Evolutionary conservation across 1,140 invertebrate genomes (phyloP).

Genomic region (Drosophila rhopaloa): DNA sequence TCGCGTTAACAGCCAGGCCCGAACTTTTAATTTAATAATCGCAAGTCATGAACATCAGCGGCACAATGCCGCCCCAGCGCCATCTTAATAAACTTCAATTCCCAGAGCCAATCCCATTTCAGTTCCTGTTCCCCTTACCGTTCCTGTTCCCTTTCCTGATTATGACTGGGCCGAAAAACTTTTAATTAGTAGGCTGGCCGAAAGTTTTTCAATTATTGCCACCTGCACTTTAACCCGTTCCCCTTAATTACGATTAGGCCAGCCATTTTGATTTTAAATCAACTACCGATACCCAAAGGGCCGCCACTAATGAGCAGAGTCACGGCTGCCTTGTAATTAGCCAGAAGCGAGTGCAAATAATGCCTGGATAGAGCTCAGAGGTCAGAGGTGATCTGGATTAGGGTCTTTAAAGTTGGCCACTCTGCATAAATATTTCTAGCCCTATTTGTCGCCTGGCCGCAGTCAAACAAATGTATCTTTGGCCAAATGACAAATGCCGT

Average conservation of each 20-base stretch:
- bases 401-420: slow-evolving; percentile 37
- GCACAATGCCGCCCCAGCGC: slow-evolving; percentile 15
- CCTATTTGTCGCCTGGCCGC: slow-evolving; percentile 15
- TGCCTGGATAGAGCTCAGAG: slow-evolving; percentile 26
- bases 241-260: slow-evolving; percentile 44
- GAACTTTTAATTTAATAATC: slow-evolving; percentile 76
- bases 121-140: slow-evolving; percentile 3
- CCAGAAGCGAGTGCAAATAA: slow-evolving; percentile 57
- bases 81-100: slow-evolving; percentile 62
- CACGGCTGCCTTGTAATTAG: slow-evolving; percentile 52
- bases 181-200: slow-evolving; percentile 71
- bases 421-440: slow-evolving; percentile 3
- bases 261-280: slow-evolving; percentile 74
- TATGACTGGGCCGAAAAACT: slow-evolving; percentile 63
- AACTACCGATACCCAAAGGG: slow-evolving; percentile 64
- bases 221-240: slow-evolving; percentile 58
- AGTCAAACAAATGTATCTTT: slow-evolving; percentile 64
- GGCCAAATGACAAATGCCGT: slow-evolving; percentile 73
- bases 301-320: slow-evolving; percentile 31
- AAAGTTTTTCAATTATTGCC: slow-evolving; percentile 83
- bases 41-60: slow-evolving; percentile 49
- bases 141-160: slow-evolving; percentile 41
- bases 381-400: slow-evolving; percentile 63
- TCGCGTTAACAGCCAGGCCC: slow-evolving; percentile 54
- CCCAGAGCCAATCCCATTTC: slow-evolving; percentile 33